A percentile compares a stretch with the other conserved stretches of the same genome.
Conservation (phyloP, 2,797 vertebrate genomes). For the Loriculus beryllinus region DNA sequence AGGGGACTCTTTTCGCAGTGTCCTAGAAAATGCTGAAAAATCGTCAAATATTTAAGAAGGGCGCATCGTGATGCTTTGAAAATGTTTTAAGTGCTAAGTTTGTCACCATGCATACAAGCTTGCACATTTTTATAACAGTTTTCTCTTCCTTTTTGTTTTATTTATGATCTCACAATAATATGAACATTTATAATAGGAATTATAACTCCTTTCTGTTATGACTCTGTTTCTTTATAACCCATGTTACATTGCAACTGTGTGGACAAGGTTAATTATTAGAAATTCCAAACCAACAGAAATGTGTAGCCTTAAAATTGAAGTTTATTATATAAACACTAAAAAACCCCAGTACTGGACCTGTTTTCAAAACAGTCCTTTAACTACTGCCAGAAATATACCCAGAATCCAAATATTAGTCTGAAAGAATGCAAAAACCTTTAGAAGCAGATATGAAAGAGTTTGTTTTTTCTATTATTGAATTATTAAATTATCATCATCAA, state of each 20-base stretch:
- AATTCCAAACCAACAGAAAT: background rate
- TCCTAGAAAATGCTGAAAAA: background rate
- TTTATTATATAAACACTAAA: background rate
- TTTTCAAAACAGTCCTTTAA: background rate
- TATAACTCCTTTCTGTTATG: background rate
- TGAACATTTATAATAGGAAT: background rate
- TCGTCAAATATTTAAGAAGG: background rate
- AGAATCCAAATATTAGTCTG: background rate
- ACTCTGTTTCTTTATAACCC: background rate
- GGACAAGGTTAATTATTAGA: background rate
- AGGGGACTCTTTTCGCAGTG: background rate
- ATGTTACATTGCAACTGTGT: background rate
- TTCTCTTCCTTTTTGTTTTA: background rate
- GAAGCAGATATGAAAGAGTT: conserved; percentile 10
- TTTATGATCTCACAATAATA: background rate
- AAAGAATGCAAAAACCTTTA: conserved; percentile 13
- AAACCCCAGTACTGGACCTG: background rate
- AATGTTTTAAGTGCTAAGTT: background rate
- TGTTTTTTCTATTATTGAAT: background rate
- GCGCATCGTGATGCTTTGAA: background rate
- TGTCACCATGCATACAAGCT: background rate
- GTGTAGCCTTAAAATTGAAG: background rate
- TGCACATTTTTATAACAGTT: background rate
- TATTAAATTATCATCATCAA: conserved; percentile 34
- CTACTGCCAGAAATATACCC: background rate